Evolutionary conservation across 2,888 invertebrate species (phyloP).

Genomic region (Melanostoma scalare): DNA sequence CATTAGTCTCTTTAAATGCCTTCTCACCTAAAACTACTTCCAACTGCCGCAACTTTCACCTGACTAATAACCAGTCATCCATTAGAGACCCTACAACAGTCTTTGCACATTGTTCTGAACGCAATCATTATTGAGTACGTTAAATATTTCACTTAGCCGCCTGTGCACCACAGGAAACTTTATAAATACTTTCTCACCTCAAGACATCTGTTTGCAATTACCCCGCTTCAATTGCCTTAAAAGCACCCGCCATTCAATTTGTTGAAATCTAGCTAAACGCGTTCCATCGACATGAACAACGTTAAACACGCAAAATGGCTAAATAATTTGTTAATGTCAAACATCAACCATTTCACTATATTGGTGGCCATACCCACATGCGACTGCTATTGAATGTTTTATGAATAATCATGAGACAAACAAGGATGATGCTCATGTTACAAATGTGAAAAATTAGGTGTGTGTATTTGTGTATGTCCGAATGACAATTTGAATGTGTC

Average conservation of each 20-base stretch:
- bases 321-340: slow-evolving; percentile 67
- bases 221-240: slow-evolving; percentile 43
- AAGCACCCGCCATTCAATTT: slow-evolving; percentile 25
- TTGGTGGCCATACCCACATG: slow-evolving; percentile 1
- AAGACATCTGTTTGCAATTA: slow-evolving; percentile 65
- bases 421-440: slow-evolving; percentile 14
- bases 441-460: slow-evolving; percentile 36
- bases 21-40: too few relatives aligned
- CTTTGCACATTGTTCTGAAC: too few relatives aligned
- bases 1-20: too few relatives aligned
- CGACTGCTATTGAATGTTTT: slow-evolving; percentile 7
- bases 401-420: slow-evolving; percentile 63
- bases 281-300: slow-evolving; percentile 53
- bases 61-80: too few relatives aligned
- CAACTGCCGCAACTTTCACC: too few relatives aligned
- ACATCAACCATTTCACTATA: slow-evolving; percentile 27
- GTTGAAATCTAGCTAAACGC: slow-evolving; percentile 55
- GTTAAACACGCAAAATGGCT: slow-evolving; percentile 53
- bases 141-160: slow-evolving; percentile 25
- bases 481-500: slow-evolving; percentile 45
- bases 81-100: too few relatives aligned
- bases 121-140: neutral
- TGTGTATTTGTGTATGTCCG: slow-evolving; percentile 30
- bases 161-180: slow-evolving; percentile 53
- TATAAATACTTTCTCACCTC: slow-evolving; percentile 59